These are phyloP conservation scores for Sebastes vulpes DNA, from an alignment of 2,797 vertebrate genomes.

Conservation along the genomic window DNA sequence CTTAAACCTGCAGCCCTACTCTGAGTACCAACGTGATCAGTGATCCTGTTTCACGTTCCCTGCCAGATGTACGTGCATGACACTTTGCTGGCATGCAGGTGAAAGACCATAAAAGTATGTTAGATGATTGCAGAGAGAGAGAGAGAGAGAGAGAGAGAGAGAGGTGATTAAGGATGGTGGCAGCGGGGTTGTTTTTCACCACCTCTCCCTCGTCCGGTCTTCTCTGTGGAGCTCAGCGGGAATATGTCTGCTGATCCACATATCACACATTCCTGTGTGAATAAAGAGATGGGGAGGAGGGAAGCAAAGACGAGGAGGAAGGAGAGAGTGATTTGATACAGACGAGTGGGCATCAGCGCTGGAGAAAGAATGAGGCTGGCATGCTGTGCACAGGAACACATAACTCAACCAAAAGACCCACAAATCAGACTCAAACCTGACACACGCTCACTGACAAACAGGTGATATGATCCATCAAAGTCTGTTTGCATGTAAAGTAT, in stretches of 20 bases:
- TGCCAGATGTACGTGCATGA: neutral
- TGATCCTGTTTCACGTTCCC: neutral
- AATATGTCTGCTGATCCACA: conserved; percentile 80
- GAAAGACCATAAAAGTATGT: conserved; percentile 34
- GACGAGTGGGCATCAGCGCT: conserved; percentile 37
- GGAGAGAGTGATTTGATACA: conserved; percentile 46
- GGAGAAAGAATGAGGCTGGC: conserved; percentile 41
- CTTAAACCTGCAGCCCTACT: too few relatives aligned
- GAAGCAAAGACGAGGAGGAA: conserved; percentile 39
- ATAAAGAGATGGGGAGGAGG: conserved; percentile 48
- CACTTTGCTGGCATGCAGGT: neutral
- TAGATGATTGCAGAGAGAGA: neutral
- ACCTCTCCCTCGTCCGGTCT: conserved; percentile 43
- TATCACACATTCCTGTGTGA: conserved; percentile 83
- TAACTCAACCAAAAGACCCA: conserved; percentile 27
- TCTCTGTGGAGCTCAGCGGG: conserved; percentile 76
- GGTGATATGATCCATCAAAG: neutral
- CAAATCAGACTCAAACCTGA: conserved; percentile 49
- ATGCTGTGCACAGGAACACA: conserved; percentile 1
- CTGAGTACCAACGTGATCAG: neutral
- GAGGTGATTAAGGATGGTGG: conserved; percentile 55
- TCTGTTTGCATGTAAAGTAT: neutral
- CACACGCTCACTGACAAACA: conserved; percentile 22
- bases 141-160: neutral
- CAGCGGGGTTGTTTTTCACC: conserved; percentile 71